Evolutionary conservation across 2,888 invertebrate species (phyloP).

Genomic region (Lathronympha strigana): DNA sequence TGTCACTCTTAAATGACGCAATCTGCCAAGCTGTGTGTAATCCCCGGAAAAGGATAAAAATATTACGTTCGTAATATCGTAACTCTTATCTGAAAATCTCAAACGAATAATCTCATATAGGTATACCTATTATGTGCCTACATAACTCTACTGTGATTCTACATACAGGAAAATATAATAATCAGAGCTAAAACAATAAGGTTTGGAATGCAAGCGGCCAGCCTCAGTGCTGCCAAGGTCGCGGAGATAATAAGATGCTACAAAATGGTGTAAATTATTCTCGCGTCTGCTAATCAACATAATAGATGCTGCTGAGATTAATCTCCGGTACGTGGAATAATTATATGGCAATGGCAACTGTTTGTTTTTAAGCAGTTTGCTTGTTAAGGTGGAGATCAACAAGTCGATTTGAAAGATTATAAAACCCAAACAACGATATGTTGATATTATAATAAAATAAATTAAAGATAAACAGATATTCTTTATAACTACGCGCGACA

Average conservation of each 20-base stretch:
- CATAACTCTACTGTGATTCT: background rate
- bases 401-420: no score
- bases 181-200: conserved; percentile 47
- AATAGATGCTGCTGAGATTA: conserved; percentile 33
- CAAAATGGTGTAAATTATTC: conserved; percentile 49
- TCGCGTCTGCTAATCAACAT: conserved; percentile 35
- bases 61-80: no score
- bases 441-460: no score
- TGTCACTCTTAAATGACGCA: no score
- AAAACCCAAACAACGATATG: no score
- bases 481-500: no score
- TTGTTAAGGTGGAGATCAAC: background rate
- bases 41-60: no score
- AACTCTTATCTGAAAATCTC: no score
- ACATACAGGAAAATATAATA: conserved; percentile 19
- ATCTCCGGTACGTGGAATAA: background rate
- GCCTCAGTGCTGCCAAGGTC: conserved; percentile 64
- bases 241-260: conserved; percentile 53
- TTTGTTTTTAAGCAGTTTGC: background rate
- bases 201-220: conserved; percentile 66
- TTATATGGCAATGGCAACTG: background rate
- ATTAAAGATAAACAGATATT: no score
- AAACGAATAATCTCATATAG: no score
- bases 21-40: no score
- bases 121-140: background rate